Evolutionary conservation across 2,888 invertebrate species (phyloP), one percentile per base, ranked within the genome.

Genomic region (Eulithis prunata): DNA sequence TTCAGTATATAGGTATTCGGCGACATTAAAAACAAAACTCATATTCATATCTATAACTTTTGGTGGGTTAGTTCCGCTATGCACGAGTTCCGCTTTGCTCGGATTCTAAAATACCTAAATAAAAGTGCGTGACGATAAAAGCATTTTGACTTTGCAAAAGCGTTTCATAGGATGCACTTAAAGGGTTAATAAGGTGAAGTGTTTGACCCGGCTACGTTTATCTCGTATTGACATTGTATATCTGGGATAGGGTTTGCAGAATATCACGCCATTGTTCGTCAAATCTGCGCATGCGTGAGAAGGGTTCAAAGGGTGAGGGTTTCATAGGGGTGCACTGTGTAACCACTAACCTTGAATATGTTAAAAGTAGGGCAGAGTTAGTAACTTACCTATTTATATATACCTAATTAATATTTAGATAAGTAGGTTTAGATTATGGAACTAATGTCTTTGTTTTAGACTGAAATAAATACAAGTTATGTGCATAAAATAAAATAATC

Each of bases 211-310:
- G 47, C 57, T 57, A 46, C 43, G 13, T n/a, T 14, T 41, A 61
- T 45, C 45, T 49, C 7, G 45, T 57, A 57, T 47, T 28, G 59
- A 21, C 32, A 57, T 6, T 46, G 49, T 36, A 54, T 54, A 52
- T 38, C 60, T 64, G 11, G 32, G 8, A 49, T 54, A 45, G 32
- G 61, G 61, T 51, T 11, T 51, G 28, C 7, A 14, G 10, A 10
- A 41, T 32, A 62, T 60, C 78, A 76, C 75, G 72, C 78, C 78
- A 79, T 71, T 57, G 68, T 69, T 55, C 45, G 11, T 51, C 62
- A 11, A 8, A 38, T 62, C 45, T 43, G 73, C 84, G 84, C 84
- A 81, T 83, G 84, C 84, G 84, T 75, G 51, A 32, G 32, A 56
- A 53, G 52, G 47, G 59, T 47, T 43, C 38, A 54, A 49, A 66